A percentile compares a stretch with the other conserved stretches of the same genome.
Evolutionary conservation across 2,888 invertebrate genomes (phyloP).

Genomic region (Parelbella ahira): DNA sequence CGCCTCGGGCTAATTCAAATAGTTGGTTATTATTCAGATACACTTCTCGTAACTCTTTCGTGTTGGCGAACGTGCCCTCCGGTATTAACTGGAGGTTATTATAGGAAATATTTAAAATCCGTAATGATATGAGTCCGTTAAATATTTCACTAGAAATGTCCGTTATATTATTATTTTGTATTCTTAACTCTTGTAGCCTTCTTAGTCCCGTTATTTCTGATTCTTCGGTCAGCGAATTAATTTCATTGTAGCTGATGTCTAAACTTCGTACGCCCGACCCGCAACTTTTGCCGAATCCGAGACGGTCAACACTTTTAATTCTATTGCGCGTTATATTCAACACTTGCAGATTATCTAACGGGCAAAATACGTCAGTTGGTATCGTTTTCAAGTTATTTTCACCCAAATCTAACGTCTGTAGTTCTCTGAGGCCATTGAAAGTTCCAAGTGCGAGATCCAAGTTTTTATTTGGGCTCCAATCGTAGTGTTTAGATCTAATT

Average conservation of each 20-base stretch:
- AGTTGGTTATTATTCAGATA: conserved; percentile 93
- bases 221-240: conserved; percentile 86
- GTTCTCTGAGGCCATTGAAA: conserved; percentile 88
- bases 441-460: conserved; percentile 87
- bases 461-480: conserved; percentile 87
- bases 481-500: conserved; percentile 88
- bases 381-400: conserved; percentile 89
- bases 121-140: conserved; percentile 87
- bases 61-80: conserved; percentile 89
- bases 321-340: conserved; percentile 92
- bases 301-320: conserved; percentile 86
- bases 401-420: conserved; percentile 88
- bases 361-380: conserved; percentile 90
- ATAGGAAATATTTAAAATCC: conserved; percentile 91
- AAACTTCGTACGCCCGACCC: conserved; percentile 87
- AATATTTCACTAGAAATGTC: conserved; percentile 90
- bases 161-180: conserved; percentile 91
- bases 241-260: conserved; percentile 90
- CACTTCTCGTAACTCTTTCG: conserved; percentile 90
- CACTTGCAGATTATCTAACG: conserved; percentile 87
- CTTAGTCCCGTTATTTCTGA: conserved; percentile 88
- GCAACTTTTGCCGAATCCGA: conserved; percentile 85
- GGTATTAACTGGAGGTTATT: conserved; percentile 91
- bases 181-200: conserved; percentile 87
- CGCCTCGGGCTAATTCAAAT: conserved; percentile 89